Base-by-base conservation (phyloP, 2,113 vertebrate species). In the Xyliphius kryptos region DNA sequence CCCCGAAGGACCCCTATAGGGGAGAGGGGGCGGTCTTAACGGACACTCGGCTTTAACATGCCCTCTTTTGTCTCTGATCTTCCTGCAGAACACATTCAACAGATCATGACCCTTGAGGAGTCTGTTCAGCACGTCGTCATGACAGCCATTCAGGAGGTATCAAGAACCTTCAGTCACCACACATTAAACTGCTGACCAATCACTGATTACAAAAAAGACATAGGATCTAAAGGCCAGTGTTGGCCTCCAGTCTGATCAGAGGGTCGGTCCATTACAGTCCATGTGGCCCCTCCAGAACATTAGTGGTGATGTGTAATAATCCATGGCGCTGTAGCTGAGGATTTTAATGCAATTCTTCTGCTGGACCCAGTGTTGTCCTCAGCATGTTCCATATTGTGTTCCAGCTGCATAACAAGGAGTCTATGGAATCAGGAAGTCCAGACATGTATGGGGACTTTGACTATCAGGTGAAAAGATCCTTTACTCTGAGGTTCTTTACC, bases 141-240 rank as follows among this genome's bases (percentile, higher is more conserved):
- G 92, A 87, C 89, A 21, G 92, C 92, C 70, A 94, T 95, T 75
- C 92, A 95, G 72, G 92, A 95, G 88, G 92, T 95, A 77, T 79
- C 85, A 12, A 1, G 3, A 6, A 26, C 26, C 17, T 59, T 43
- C 47, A 13, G 56, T 15, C 12, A 17, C 40, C 40, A 3, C 40
- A 12, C 5, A 12, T 5, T 41, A 14, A 6, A 12, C 40, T 41
- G 5, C 13, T n/a, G n/a, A n/a, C n/a, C n/a, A n/a, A n/a, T n/a
- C n/a, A n/a, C n/a, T n/a, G n/a, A 12, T 41, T 3, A 41, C 3
- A 11, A 41, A 3, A 41, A 14, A 41, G 10, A 41, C 40, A 1
- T 3, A 6, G 26, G 26, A 32, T 32, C 26, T 32, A 6, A 32
- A 6, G 26, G 26, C 4, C 26, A 6, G 26, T 32, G 4, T 6